These are phyloP conservation scores for Drosophila barbarae DNA, from an alignment of 2,888 invertebrate genomes.

Conservation along the genomic window DNA sequence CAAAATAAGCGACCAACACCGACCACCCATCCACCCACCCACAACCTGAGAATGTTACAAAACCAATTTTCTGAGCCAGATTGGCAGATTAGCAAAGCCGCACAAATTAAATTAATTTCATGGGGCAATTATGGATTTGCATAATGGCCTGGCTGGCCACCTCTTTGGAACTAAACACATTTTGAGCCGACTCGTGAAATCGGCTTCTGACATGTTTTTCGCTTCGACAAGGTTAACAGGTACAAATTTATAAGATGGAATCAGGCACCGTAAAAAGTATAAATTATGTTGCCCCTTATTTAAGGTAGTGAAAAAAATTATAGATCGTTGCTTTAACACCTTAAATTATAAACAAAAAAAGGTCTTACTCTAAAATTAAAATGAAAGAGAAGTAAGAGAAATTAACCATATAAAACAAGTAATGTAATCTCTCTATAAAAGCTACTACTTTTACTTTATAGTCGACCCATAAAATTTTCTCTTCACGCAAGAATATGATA, in stretches of 20 bases:
- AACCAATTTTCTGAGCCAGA: slow-evolving; percentile 28
- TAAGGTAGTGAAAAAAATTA: not conserved
- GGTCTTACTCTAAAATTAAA: not conserved
- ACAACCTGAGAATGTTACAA: slow-evolving; percentile 18
- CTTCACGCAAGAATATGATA: not conserved
- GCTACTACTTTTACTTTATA: not conserved
- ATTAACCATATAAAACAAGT: not conserved
- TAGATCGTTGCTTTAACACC: not conserved
- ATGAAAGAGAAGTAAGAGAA: not conserved
- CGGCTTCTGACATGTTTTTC: slow-evolving; percentile 9
- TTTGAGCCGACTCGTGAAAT: slow-evolving; percentile 12
- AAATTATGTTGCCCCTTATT: slow-evolving; percentile 7
- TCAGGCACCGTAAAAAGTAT: not conserved
- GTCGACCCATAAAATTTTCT: not conserved
- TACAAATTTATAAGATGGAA: not conserved
- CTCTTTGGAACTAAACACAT: slow-evolving; percentile 15
- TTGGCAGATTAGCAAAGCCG: slow-evolving; percentile 23
- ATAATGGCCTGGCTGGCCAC: slow-evolving; percentile 23
- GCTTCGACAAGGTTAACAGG: slow-evolving; percentile 6
- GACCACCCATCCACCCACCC: slow-evolving; percentile 2
- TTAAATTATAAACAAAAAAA: not conserved
- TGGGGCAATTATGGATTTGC: slow-evolving; percentile 40
- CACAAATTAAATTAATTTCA: slow-evolving; percentile 38
- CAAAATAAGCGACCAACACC: slow-evolving; percentile 24
- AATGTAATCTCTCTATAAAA: not conserved